Conservation (phyloP, 2,888 invertebrate species). For the Rhimphoctona megacephalus region DNA sequence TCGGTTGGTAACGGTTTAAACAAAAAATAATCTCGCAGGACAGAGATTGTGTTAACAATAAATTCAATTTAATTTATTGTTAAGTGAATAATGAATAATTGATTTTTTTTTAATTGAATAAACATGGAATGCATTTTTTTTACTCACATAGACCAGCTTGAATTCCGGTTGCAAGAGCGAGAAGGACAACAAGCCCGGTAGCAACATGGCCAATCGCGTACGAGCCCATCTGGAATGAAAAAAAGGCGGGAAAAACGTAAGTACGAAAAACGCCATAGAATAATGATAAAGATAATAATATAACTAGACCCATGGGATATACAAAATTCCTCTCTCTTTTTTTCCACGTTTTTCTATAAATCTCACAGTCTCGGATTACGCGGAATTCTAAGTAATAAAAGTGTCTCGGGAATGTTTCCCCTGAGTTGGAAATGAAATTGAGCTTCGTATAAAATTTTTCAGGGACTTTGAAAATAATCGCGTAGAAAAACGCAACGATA, state of each 20-base stretch:
- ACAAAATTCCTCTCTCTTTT: neutral
- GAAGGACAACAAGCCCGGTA: constrained; percentile 76
- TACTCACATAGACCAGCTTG: constrained; percentile 67
- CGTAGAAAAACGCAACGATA: neutral
- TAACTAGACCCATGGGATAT: constrained; percentile 5
- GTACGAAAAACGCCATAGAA: constrained; percentile 67
- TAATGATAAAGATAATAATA: constrained; percentile 27
- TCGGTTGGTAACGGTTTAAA: neutral
- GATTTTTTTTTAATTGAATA: neutral
- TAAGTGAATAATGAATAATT: neutral
- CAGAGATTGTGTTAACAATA: neutral
- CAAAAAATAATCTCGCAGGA: too few relatives aligned
- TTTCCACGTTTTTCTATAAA: constrained; percentile 38
- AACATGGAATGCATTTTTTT: neutral
- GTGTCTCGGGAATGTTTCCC: constrained; percentile 14
- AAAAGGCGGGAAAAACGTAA: constrained; percentile 60
- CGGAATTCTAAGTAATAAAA: constrained; percentile 46
- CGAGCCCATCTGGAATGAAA: constrained; percentile 82
- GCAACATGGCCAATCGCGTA: constrained; percentile 75
- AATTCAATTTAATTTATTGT: neutral
- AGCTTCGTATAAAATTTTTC: constrained; percentile 15
- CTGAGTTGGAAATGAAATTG: constrained; percentile 7
- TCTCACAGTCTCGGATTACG: constrained; percentile 46
- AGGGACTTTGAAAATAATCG: constrained; percentile 46
- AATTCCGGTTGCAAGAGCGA: constrained; percentile 77